Evolutionary conservation across 2,113 vertebrate genomes (phyloP).

Genomic region (Rhagologus leucostigma): DNA sequence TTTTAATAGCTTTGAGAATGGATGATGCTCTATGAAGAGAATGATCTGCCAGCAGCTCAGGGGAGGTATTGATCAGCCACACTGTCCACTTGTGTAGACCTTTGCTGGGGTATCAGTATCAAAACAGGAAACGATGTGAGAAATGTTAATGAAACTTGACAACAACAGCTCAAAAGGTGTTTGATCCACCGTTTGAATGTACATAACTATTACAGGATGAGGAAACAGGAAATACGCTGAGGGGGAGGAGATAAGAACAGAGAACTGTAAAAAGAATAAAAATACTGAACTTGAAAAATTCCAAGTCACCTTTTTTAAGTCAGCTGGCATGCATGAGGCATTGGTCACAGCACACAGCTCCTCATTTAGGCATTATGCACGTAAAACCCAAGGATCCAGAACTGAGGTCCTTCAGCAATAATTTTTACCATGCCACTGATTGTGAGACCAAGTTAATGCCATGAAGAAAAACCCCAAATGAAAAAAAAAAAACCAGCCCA

Average conservation of each 20-base stretch:
- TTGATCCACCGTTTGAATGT: constrained; percentile 44
- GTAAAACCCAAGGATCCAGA: neutral
- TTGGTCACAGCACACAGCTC: neutral
- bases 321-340: neutral
- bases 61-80: neutral
- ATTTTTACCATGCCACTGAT: neutral
- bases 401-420: neutral
- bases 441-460: neutral
- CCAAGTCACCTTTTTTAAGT: neutral
- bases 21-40: neutral
- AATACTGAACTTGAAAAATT: constrained; percentile 23
- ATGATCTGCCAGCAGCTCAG: neutral
- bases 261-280: constrained; percentile 14
- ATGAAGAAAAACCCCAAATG: neutral
- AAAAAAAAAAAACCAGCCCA: neutral
- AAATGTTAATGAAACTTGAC: constrained; percentile 61
- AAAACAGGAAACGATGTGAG: constrained; percentile 45
- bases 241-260: constrained; percentile 22
- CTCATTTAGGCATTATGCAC: neutral
- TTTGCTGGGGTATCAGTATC: neutral
- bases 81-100: neutral
- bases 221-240: constrained; percentile 45
- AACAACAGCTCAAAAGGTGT: constrained; percentile 41
- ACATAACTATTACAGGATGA: constrained; percentile 42
- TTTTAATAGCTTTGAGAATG: neutral